Conservation (phyloP, 2,113 vertebrate species). For the Oryzias javanicus region DNA sequence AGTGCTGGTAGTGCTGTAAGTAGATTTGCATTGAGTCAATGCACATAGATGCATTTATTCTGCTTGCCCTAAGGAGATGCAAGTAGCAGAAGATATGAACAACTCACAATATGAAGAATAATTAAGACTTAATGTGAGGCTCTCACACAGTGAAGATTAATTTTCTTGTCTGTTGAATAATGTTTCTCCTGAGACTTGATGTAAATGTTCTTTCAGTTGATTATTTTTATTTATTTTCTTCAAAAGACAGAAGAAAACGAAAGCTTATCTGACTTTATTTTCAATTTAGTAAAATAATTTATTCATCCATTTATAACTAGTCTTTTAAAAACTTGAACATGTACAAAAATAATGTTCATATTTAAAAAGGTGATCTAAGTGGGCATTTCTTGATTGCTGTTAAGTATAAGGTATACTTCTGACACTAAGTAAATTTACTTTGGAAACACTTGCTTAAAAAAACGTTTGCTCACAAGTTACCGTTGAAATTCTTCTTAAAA, state of each 20-base stretch:
- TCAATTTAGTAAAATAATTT: no score
- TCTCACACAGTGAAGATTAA: neutral
- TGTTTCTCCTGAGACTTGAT: neutral
- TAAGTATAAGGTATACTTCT: no score
- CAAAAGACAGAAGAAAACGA: neutral
- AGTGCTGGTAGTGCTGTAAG: conserved; percentile 19
- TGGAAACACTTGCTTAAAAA: no score
- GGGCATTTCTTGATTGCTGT: no score
- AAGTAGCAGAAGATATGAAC: neutral
- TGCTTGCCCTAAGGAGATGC: neutral
- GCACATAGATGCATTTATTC: conserved; percentile 5
- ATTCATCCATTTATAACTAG: no score
- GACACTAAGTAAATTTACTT: no score
- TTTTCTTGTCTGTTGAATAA: neutral
- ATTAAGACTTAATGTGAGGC: neutral
- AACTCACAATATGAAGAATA: neutral
- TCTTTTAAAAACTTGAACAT: no score
- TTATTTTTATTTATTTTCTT: neutral
- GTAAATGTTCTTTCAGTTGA: neutral
- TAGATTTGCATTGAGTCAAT: conserved; percentile 14
- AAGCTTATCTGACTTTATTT: no score
- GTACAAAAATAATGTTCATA: no score
- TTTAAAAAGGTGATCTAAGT: no score
- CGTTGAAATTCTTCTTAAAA: no score
- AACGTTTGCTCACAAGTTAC: no score